Conservation (phyloP, 1,140 invertebrate species). For the Pomacea maculata region DNA sequence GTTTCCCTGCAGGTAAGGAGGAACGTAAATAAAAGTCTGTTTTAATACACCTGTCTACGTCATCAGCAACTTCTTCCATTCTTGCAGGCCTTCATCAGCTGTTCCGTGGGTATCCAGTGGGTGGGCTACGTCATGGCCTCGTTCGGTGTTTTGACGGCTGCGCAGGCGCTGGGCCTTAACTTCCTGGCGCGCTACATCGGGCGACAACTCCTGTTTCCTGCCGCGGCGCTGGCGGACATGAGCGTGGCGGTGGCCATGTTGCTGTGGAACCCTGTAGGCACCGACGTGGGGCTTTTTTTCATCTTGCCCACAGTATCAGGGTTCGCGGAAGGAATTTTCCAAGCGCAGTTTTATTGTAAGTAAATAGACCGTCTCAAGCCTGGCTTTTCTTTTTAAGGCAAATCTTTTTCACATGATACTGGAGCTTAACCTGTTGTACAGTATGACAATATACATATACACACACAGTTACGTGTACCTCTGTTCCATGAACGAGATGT, state of each 20-base stretch:
- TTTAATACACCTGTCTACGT: no score
- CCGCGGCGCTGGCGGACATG: constrained; percentile 18
- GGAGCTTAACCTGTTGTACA: no score
- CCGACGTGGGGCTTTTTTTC: constrained; percentile 14
- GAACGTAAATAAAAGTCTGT: neutral
- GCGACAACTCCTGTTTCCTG: constrained; percentile 18
- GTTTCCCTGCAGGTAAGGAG: neutral
- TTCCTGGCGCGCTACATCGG: constrained; percentile 18
- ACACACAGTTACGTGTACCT: neutral
- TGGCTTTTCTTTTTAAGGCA: no score
- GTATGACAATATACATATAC: neutral
- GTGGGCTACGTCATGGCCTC: constrained; percentile 33
- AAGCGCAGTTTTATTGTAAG: constrained; percentile 36
- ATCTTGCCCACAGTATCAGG: constrained; percentile 26
- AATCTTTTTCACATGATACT: no score
- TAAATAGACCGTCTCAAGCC: no score
- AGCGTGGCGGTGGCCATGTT: constrained; percentile 17
- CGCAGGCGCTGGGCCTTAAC: constrained; percentile 22
- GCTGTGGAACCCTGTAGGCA: constrained; percentile 16
- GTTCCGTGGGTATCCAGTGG: constrained; percentile 26
- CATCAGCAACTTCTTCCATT: neutral
- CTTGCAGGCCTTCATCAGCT: constrained; percentile 27
- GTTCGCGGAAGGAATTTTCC: constrained; percentile 31
- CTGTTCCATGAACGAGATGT: no score
- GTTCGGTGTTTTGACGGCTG: constrained; percentile 21